Evolutionary conservation across 2,797 vertebrate species (phyloP).

Genomic region (Sylvilagus floridanus): DNA sequence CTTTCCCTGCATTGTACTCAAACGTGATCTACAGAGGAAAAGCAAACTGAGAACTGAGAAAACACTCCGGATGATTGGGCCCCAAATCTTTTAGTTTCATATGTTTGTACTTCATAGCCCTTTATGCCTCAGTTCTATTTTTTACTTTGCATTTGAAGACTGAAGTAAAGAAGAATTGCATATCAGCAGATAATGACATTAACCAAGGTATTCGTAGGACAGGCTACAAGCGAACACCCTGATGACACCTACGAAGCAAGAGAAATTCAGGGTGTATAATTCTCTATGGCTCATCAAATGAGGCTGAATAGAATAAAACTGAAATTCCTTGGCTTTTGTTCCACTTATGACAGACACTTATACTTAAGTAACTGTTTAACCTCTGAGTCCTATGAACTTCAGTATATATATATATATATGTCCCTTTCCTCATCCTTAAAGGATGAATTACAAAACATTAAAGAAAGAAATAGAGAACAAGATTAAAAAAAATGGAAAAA

Average conservation of each 20-base stretch:
- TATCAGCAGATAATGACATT: not conserved
- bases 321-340: not conserved
- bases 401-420: constrained; percentile 8
- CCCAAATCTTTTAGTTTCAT: not conserved
- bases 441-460: too few relatives aligned
- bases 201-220: not conserved
- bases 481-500: too few relatives aligned
- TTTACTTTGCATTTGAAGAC: not conserved
- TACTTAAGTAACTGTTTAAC: constrained; percentile 16
- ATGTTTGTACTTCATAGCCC: not conserved
- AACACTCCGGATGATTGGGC: too few relatives aligned
- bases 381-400: constrained; percentile 11
- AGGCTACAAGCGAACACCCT: not conserved
- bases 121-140: not conserved
- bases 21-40: not conserved
- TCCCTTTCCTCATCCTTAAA: not conserved
- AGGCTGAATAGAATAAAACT: not conserved
- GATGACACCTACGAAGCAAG: not conserved
- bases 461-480: too few relatives aligned
- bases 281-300: not conserved
- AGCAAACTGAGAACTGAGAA: not conserved
- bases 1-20: not conserved
- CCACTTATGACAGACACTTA: not conserved
- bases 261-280: not conserved
- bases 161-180: not conserved